Conservation (phyloP, 2,797 vertebrate species). For the Emydoidea blandingii region DNA sequence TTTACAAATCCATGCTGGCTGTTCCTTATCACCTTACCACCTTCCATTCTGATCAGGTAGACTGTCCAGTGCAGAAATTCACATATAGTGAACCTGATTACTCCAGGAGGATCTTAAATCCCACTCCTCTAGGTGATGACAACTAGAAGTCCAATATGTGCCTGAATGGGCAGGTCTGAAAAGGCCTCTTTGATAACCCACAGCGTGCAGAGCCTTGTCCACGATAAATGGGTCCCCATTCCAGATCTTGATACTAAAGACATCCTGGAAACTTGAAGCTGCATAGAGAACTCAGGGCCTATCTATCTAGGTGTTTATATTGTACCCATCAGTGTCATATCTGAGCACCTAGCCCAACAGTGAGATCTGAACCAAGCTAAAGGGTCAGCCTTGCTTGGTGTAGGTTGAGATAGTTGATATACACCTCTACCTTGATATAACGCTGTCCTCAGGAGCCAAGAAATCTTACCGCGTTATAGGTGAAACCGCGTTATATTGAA, state of each 20-base stretch:
- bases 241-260: not conserved
- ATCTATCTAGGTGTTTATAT: not conserved
- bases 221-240: not conserved
- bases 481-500: too few relatives aligned
- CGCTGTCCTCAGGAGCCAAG: too few relatives aligned
- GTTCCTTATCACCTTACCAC: too few relatives aligned
- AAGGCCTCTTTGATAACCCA: accelerated
- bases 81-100: not conserved
- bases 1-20: too few relatives aligned
- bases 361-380: not conserved
- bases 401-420: not conserved
- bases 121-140: accelerated
- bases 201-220: not conserved
- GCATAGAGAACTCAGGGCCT: not conserved
- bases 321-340: not conserved
- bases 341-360: not conserved
- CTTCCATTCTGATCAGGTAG: not conserved
- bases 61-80: not conserved
- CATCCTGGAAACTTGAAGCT: not conserved
- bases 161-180: accelerated
- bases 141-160: accelerated
- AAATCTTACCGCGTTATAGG: too few relatives aligned
- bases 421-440: too few relatives aligned
- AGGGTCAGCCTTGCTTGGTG: not conserved
- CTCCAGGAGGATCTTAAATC: not conserved